phyloP scores from a whole-genome alignment of 2,888 invertebrate species.

The Germaria angustata region DNA sequence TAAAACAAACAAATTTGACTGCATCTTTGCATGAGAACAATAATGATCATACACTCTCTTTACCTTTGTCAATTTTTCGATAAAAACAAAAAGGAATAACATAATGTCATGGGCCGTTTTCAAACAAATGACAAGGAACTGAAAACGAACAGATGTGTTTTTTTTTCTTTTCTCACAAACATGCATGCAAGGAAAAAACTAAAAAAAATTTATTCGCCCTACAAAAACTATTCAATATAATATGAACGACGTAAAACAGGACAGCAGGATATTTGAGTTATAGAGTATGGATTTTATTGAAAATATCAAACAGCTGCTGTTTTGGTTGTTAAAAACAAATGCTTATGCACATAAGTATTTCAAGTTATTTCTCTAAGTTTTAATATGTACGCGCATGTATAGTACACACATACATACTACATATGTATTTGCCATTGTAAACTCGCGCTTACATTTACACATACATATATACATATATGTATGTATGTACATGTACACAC shows the following conservation, averaged over 20 bases:
- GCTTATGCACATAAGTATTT: too few species aligned
- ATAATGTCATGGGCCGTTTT: slow-evolving; percentile 34
- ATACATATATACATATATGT: not conserved
- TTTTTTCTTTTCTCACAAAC: not conserved
- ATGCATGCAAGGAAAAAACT: slow-evolving; percentile 17
- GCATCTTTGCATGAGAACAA: slow-evolving; percentile 3
- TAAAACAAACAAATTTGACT: slow-evolving; percentile 21
- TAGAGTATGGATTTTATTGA: slow-evolving; percentile 42
- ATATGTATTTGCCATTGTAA: too few species aligned
- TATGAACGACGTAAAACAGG: slow-evolving; percentile 2
- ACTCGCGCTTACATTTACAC: not conserved
- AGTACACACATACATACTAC: too few species aligned
- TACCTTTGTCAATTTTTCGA: slow-evolving; percentile 53
- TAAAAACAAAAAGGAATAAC: not conserved
- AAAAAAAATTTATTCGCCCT: slow-evolving; percentile 40
- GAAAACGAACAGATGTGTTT: slow-evolving; percentile 59
- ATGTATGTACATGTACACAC: not conserved
- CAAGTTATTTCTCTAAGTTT: slow-evolving; percentile 11
- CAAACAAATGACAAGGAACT: slow-evolving; percentile 26
- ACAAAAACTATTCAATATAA: slow-evolving; percentile 10
- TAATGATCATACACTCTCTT: slow-evolving; percentile 19
- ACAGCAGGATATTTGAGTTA: slow-evolving; percentile 55
- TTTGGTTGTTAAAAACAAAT: slow-evolving; percentile 51
- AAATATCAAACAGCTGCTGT: slow-evolving; percentile 60
- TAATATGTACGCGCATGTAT: too few species aligned